A percentile compares a stretch with the other conserved stretches of the same genome.
These are phyloP conservation scores for Sparidentex hasta DNA, from an alignment of 2,797 vertebrate species.

Conservation along the genomic window DNA sequence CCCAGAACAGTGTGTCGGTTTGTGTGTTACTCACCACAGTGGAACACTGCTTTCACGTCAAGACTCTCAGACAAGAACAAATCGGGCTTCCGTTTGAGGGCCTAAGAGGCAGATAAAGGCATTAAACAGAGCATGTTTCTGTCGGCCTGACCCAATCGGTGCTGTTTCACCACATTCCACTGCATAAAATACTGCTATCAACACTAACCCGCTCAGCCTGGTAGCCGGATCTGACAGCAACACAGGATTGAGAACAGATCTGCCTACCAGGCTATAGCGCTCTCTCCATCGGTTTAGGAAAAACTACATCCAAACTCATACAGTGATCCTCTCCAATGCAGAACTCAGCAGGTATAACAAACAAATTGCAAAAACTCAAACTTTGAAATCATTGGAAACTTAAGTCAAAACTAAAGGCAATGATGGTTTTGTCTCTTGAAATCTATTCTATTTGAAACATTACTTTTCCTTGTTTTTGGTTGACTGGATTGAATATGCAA, in stretches of 20 bases:
- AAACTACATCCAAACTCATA: conserved; percentile 79
- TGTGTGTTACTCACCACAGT: conserved; percentile 93
- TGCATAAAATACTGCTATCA: conserved; percentile 72
- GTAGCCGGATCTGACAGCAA: conserved; percentile 77
- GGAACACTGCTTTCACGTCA: conserved; percentile 98
- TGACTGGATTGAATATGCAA: conserved; percentile 87
- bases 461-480: conserved; percentile 81
- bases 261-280: conserved; percentile 81
- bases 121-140: conserved; percentile 78
- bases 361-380: conserved; percentile 87
- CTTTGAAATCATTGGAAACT: conserved; percentile 86
- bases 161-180: conserved; percentile 73
- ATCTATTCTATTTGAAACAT: conserved; percentile 68
- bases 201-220: conserved; percentile 76
- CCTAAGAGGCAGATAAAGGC: conserved; percentile 91
- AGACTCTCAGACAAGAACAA: conserved; percentile 96
- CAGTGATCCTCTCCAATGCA: conserved; percentile 83
- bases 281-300: conserved; percentile 69
- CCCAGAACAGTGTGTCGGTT: conserved; percentile 3
- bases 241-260: conserved; percentile 73
- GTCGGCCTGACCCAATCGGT: conserved; percentile 49
- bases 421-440: conserved; percentile 76
- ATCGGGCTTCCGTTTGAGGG: conserved; percentile 98
- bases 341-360: conserved; percentile 86
- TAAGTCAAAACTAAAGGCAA: conserved; percentile 86